phyloP scores from a whole-genome alignment of 2,797 vertebrate genomes.

The Tragelaphus oryx region DNA sequence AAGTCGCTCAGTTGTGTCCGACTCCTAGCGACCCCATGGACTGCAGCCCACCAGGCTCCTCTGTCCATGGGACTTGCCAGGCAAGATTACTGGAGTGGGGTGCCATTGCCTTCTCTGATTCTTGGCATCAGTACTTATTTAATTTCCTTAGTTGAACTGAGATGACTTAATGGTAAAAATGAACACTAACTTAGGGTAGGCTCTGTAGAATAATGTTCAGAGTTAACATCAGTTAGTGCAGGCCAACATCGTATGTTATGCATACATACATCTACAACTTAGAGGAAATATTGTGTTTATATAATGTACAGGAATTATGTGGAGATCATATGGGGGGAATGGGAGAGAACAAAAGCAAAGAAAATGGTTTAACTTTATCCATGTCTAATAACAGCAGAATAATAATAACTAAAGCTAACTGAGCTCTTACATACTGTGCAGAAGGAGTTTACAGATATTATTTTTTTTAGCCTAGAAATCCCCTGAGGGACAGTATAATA shows the following conservation, averaged over 20 bases:
- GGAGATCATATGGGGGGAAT: not conserved
- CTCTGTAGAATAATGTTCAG: not conserved
- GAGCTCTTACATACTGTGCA: not conserved
- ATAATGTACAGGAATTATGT: not conserved
- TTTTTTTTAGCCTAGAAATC: conserved; percentile 11
- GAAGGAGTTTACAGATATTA: conserved; percentile 12
- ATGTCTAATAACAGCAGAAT: not conserved
- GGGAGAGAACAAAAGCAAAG: not conserved
- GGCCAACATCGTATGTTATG: not conserved
- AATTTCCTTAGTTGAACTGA: not conserved
- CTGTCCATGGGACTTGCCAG: too few species aligned
- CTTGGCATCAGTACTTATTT: not conserved
- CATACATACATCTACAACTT: not conserved
- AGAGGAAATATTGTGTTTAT: not conserved
- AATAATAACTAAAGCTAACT: not conserved
- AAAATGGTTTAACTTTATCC: conserved; percentile 14
- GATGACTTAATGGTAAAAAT: conserved; percentile 4
- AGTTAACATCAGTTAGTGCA: not conserved
- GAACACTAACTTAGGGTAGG: not conserved
- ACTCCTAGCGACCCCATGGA: too few species aligned
- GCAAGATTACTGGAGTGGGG: too few species aligned
- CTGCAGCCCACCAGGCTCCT: too few species aligned
- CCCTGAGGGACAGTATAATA: not conserved
- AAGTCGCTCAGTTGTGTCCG: rapidly evolving
- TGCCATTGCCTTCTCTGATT: not conserved